Percentiles rank a stretch among this genome's conserved stretches.
phyloP scores from a whole-genome alignment of 2,888 invertebrate genomes.

The Neoaliturus tenellus region DNA sequence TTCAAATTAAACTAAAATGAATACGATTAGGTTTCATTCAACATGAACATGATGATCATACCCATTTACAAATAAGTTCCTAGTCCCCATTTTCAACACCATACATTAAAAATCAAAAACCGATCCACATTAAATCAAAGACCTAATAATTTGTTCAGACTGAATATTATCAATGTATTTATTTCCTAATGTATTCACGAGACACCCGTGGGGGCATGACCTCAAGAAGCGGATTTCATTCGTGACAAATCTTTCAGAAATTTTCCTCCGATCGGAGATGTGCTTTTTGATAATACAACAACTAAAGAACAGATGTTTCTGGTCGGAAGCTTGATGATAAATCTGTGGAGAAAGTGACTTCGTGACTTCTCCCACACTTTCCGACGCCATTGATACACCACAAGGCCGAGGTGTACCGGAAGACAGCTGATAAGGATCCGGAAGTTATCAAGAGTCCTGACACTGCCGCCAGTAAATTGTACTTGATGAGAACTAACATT shows the following conservation, averaged over 20 bases:
- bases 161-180: no score
- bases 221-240: no score
- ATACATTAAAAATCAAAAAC: no score
- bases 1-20: no score
- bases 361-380: conserved; percentile 47
- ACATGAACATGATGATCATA: no score
- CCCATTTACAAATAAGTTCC: no score
- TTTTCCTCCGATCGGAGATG: not conserved
- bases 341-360: conserved; percentile 30
- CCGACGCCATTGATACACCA: conserved; percentile 18
- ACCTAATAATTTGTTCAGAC: no score
- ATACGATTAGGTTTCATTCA: no score
- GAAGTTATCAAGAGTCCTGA: not conserved
- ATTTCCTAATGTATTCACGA: no score
- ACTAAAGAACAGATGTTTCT: not conserved
- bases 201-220: no score
- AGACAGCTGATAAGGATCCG: conserved; percentile 29
- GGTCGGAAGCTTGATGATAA: conserved; percentile 20
- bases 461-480: not conserved
- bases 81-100: no score
- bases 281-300: not conserved
- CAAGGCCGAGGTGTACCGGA: conserved; percentile 2
- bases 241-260: not conserved
- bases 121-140: no score
- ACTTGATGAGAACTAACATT: conserved; percentile 22